Evolutionary conservation across 2,113 vertebrate species (phyloP), one percentile per base, ranked within the genome.

Genomic region (Uropsilus gracilis): DNA sequence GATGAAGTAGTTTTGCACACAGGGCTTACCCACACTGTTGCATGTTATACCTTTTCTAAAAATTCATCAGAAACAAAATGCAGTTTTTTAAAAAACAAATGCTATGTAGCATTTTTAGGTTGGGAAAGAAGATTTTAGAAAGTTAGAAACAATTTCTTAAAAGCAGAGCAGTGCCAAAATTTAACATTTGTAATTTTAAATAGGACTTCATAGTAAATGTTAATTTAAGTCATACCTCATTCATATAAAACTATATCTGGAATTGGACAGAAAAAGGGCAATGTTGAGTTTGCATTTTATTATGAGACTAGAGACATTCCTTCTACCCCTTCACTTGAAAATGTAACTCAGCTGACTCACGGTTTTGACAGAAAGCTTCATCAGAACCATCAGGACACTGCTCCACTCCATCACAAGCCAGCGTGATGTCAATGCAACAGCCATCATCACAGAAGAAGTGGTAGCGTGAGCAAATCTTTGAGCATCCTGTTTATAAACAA

Each of bases 371-470:
- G 98, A 99, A 99, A 68, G 98, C 99, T 96, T 99, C 99, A 2
- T 99, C 99, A 0, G 99, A 99, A 46, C 99, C 98, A 28, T 99
- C 99, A 0, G 99, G 99, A 90, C 99, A 99, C 77, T 99, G 99
- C 9, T 98, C 98, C 86, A 98, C 98, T 16, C 99, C 99, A 20
- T 99, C 99, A 0, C 99, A 99, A 4, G 99, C 99, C 80, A 99
- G 99, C 0, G 98, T 99, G 98, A 99, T 99, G 98, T 99, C 99
- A 34, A 99, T 99, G 81, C 99, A 99, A 98, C 99, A 99, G 93
- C 99, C 99, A 0, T 99, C 98, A 0, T 99, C 99, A 42, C 99
- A 99, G 94, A 99, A 98, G 95, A 99, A 99, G 98, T 99, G 99
- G 98, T 99, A 99, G 89, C 98, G 98, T 0, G 99, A 99, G 91